A percentile compares a stretch with the other conserved stretches of the same genome.
These are phyloP conservation scores for Melospiza melodia DNA, from an alignment of 2,113 vertebrate species.

Conservation along the genomic window DNA sequence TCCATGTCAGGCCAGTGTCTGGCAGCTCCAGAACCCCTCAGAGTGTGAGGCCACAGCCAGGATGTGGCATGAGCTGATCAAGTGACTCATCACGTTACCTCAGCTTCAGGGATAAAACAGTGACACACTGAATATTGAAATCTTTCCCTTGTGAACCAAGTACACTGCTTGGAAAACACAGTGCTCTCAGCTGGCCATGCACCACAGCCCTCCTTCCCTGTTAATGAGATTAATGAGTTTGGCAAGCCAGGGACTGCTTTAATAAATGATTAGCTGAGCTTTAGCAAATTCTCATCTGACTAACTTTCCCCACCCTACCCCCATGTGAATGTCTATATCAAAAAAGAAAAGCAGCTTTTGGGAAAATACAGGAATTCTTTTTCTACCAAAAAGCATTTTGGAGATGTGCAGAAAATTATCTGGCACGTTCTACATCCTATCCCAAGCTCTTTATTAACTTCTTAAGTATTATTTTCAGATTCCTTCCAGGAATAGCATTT, in stretches of 20 bases:
- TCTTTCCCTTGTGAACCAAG: conserved; percentile 40
- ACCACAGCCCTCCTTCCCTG: not conserved
- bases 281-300: conserved; percentile 50
- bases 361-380: not conserved
- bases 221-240: conserved; percentile 68
- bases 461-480: not conserved
- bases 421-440: not conserved
- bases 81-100: conserved; percentile 31
- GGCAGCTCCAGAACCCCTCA: not conserved
- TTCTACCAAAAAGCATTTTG: not conserved
- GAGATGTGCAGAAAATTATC: not conserved
- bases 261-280: conserved; percentile 68
- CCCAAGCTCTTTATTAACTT: conserved; percentile 2
- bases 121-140: conserved; percentile 18
- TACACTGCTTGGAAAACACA: not conserved
- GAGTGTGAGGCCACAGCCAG: not conserved
- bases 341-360: conserved; percentile 1
- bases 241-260: conserved; percentile 39
- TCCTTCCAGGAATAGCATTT: conserved; percentile 2
- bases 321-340: not conserved
- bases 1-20: not conserved
- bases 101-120: conserved; percentile 12
- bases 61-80: not conserved
- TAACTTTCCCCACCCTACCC: conserved; percentile 7
- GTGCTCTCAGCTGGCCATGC: conserved; percentile 20